Evolutionary conservation across 2,888 invertebrate genomes (phyloP), one percentile per base, ranked within the genome.

Genomic region (Cerastis leucographa): DNA sequence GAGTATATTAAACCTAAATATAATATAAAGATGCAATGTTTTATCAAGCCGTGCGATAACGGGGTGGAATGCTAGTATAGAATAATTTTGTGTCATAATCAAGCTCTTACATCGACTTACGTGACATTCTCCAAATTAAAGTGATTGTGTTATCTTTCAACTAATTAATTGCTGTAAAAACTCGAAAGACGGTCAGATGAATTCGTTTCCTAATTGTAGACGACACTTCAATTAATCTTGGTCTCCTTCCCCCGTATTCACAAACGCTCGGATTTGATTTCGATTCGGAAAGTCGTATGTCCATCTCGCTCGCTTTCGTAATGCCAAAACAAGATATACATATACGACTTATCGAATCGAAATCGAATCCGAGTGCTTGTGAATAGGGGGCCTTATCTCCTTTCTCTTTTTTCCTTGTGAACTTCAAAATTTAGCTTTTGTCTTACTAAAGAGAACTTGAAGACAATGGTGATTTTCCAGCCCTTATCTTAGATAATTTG

Each of bases 41-140:
- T 54, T 3, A 51, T 51, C 22, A 25, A 25, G 12, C 35, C 11
- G 4, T 35, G 35, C 61, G 19, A 35, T 19, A 19, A 19, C 0
- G 19, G 35, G 35, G 0, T 11, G 14, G 19, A 5, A 14, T 2
- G 12, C 12, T 56, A 7, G 56, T 56, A 6, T 25, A 56, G 51
- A 22, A 51, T 51, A 51, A 51, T 46, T 78, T 71, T 65, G 40
- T 65, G 11, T 46, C 17, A 17, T 44, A 56, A 74, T 76, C 44
- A 56, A 70, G 22, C 65, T 71, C 42, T 78, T 74, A 54, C 11
- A 7, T 69, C n/a, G 46, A 68, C 65, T 69, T 62, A 44, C 75
- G 54, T 67, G 56, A 29, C 56, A 70, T 61, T 54, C 25, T 72
- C 25, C 1, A 62, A 69, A 69, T 25, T 7, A 62, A 46, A 71